Conservation (phyloP, 1,140 invertebrate genomes). For the Pseudomyrmex sp. region DNA sequence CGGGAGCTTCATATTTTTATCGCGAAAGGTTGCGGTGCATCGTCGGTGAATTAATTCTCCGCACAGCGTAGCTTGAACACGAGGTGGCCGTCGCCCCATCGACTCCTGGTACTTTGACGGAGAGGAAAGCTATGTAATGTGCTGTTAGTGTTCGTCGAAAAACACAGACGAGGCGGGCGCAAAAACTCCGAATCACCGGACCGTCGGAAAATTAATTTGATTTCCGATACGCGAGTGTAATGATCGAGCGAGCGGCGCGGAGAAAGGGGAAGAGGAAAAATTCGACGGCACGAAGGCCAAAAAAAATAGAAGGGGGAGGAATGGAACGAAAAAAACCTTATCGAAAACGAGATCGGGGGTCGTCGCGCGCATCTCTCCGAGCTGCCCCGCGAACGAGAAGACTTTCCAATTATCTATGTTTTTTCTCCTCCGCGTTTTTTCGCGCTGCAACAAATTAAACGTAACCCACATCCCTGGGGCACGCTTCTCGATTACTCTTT, state of each 20-base stretch:
- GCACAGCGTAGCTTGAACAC: slow-evolving; percentile 16
- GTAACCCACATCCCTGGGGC: slow-evolving; percentile 73
- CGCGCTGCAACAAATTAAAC: slow-evolving; percentile 72
- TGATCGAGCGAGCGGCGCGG: slow-evolving; percentile 12
- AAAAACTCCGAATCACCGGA: slow-evolving; percentile 38
- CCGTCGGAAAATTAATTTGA: slow-evolving; percentile 60
- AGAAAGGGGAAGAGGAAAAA: slow-evolving; percentile 16
- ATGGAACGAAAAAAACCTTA: slow-evolving; percentile 65
- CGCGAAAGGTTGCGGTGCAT: slow-evolving; percentile 29
- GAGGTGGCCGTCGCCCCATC: slow-evolving; percentile 18
- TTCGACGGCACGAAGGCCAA: slow-evolving; percentile 7
- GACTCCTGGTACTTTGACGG: neutral
- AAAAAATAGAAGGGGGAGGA: slow-evolving; percentile 5
- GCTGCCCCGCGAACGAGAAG: slow-evolving; percentile 59
- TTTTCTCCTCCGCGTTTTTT: slow-evolving; percentile 64
- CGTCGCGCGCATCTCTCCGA: slow-evolving; percentile 49
- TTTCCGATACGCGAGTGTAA: slow-evolving; percentile 55
- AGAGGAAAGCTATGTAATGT: neutral
- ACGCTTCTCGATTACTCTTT: slow-evolving; percentile 74
- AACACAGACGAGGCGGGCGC: slow-evolving; percentile 23
- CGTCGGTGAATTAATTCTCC: slow-evolving; percentile 60
- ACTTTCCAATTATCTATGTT: slow-evolving; percentile 67
- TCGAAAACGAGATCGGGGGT: slow-evolving; percentile 53
- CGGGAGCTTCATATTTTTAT: slow-evolving; percentile 59
- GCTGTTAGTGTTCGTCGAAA: slow-evolving; percentile 39